Evolutionary conservation across 2,113 vertebrate species (phyloP), one percentile per base, ranked within the genome.

Genomic region (Ciconia stormi): DNA sequence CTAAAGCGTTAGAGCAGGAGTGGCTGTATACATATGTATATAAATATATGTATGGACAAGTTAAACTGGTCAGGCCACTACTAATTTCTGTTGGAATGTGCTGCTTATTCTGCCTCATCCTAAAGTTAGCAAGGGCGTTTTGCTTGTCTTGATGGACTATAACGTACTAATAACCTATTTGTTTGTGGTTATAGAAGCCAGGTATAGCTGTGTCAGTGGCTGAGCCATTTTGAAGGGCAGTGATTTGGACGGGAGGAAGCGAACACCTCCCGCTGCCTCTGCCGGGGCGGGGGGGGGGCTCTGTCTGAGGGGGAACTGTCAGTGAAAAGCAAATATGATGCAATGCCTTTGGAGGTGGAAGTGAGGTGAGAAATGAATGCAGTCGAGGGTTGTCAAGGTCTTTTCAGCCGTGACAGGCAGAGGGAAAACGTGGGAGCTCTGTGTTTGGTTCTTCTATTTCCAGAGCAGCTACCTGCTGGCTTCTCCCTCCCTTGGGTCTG

Each of bases 31-130:
- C 11, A 22, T 46, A 18, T 7, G 20, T 61, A 25, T 47, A 62
- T 49, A 56, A 80, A 92, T 49, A 36, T 30, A 66, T 11, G 7
- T 46, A 22, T 29, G 36, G 56, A 65, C 95, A 52, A 81, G 96
- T 91, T 91, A 58, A 96, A 96, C 93, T 90, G 88, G 90, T 97
- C 87, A 80, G 89, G 40, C 63, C 52, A 59, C 94, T 91, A 34
- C 23, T 90, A 38, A 82, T 82, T 87, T 84, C 59, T 67, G 6
- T 16, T 90, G 86, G 85, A 85, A 88, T 92, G 93, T 91, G 22
- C n/a, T 76, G 50, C 40, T 83, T 77, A 38, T 32, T 50, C 67
- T 89, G 53, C 76, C 65, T 91, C 67, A 89, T 81, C 32, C 67
- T 79, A 13, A 67, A 87, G 56, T 46, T 59, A 72, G 38, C 71